Percentiles rank a stretch among this genome's conserved stretches.
phyloP scores from a whole-genome alignment of 1,140 invertebrate species.

The Drosophila tropicalis region DNA sequence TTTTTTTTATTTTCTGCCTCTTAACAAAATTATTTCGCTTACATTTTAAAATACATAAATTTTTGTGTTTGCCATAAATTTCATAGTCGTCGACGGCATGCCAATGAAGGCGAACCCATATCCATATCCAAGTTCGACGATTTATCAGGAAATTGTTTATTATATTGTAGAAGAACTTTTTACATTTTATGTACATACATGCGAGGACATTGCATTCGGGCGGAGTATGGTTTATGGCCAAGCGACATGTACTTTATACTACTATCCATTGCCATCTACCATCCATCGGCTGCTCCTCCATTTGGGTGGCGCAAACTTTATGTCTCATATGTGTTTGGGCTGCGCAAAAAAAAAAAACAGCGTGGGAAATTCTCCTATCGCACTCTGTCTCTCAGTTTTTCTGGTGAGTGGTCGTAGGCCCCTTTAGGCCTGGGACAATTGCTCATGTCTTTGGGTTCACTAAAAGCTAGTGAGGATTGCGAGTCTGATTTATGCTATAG shows the following conservation, averaged over 20 bases:
- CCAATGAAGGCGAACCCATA: slow-evolving; percentile 58
- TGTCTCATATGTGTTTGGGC: slow-evolving; percentile 27
- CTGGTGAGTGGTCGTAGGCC: slow-evolving; percentile 27
- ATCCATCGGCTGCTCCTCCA: slow-evolving; percentile 6
- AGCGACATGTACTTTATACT: slow-evolving; percentile 24
- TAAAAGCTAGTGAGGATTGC: slow-evolving; percentile 36
- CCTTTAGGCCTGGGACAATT: slow-evolving; percentile 22
- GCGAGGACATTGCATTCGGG: slow-evolving; percentile 43
- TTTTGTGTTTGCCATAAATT: slow-evolving; percentile 70
- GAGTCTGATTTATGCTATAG: slow-evolving; percentile 72
- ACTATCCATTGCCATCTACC: slow-evolving; percentile 1
- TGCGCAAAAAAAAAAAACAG: slow-evolving; percentile 12
- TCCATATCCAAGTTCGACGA: slow-evolving; percentile 35
- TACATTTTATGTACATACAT: slow-evolving; percentile 34
- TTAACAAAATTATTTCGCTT: slow-evolving; percentile 50
- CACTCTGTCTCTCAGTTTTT: slow-evolving; percentile 24
- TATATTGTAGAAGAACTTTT: slow-evolving; percentile 71
- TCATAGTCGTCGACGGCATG: slow-evolving; percentile 55
- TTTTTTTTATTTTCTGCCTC: background rate
- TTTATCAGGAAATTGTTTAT: slow-evolving; percentile 82
- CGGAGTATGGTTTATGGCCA: slow-evolving; percentile 62
- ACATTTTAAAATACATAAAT: slow-evolving; percentile 77
- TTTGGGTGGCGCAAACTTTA: slow-evolving; percentile 59
- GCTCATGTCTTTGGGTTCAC: slow-evolving; percentile 35
- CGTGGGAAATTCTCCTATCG: slow-evolving; percentile 55